phyloP scores from a whole-genome alignment of 2,888 invertebrate species.

The Ichneumoninae sp. region DNA sequence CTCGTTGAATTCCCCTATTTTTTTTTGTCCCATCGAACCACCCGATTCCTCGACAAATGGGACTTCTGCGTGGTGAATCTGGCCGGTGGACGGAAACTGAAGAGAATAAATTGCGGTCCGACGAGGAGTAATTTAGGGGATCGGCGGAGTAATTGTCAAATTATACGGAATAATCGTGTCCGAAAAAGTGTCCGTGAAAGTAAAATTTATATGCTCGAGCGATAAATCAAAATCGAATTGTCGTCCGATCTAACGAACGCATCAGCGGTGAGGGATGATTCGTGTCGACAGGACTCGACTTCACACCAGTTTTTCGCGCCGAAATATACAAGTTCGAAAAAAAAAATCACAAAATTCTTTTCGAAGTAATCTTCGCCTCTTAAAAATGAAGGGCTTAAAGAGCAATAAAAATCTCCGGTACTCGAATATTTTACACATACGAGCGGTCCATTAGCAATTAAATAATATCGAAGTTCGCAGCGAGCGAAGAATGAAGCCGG shows the following conservation, averaged over 20 bases:
- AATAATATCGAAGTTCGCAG: not conserved
- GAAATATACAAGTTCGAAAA: not conserved
- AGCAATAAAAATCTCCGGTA: not conserved
- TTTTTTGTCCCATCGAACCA: not conserved
- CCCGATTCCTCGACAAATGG: conserved; percentile 45
- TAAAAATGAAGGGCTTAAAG: not conserved
- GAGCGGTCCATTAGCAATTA: not conserved
- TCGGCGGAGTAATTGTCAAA: conserved; percentile 48
- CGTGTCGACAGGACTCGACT: not conserved
- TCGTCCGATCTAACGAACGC: conserved; percentile 34
- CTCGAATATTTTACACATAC: not conserved
- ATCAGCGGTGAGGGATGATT: not conserved
- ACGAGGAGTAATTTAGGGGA: not conserved
- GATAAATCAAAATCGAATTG: conserved; percentile 28
- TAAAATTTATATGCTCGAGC: conserved; percentile 20
- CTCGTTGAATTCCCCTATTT: not conserved
- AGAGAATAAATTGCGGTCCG: not conserved
- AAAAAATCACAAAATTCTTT: not conserved
- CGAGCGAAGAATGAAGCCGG: not conserved
- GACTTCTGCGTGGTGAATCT: conserved; percentile 46
- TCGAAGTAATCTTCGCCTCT: not conserved
- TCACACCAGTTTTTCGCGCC: not conserved
- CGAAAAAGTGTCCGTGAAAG: conserved; percentile 26
- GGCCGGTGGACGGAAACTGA: conserved; percentile 5
- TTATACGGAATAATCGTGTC: conserved; percentile 59